Conservation (phyloP, 1,140 invertebrate species). For the Papilio machaon region DNA sequence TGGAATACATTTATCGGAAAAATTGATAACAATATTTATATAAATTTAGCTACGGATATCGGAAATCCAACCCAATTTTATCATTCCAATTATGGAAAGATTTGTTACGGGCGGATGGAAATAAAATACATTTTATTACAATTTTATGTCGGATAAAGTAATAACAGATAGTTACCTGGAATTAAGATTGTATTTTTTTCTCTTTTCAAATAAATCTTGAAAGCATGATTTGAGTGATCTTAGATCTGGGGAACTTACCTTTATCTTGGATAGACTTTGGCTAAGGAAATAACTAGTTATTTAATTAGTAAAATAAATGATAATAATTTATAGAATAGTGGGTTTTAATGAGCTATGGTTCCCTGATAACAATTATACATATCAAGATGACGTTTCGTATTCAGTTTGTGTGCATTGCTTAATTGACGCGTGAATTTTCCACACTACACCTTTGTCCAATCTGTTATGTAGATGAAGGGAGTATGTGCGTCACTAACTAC, state of each 20-base stretch:
- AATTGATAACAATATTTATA: neutral
- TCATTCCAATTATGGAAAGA: conserved; percentile 23
- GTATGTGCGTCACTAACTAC: neutral
- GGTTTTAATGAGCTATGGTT: neutral
- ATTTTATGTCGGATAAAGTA: conserved; percentile 14
- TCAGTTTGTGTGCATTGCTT: conserved; percentile 27
- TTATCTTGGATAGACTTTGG: too few relatives aligned
- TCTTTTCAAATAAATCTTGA: neutral
- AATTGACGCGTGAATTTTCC: conserved; percentile 31
- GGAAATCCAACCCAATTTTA: conserved; percentile 23
- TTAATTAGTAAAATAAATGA: too few relatives aligned
- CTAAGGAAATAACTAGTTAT: too few relatives aligned
- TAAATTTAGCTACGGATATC: conserved; percentile 8
- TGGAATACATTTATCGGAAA: neutral
- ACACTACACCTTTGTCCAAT: conserved; percentile 29
- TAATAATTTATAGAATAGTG: too few relatives aligned
- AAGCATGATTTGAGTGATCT: neutral
- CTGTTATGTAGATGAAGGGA: conserved; percentile 30
- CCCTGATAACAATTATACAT: neutral
- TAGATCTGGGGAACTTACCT: too few relatives aligned
- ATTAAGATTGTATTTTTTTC: neutral
- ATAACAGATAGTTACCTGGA: neutral
- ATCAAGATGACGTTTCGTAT: conserved; percentile 9
- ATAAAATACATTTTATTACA: conserved; percentile 3
- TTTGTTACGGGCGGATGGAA: conserved; percentile 23